Evolutionary conservation across 2,797 vertebrate genomes (phyloP), one percentile per base, ranked within the genome.

Genomic region (Ciconia nigra): DNA sequence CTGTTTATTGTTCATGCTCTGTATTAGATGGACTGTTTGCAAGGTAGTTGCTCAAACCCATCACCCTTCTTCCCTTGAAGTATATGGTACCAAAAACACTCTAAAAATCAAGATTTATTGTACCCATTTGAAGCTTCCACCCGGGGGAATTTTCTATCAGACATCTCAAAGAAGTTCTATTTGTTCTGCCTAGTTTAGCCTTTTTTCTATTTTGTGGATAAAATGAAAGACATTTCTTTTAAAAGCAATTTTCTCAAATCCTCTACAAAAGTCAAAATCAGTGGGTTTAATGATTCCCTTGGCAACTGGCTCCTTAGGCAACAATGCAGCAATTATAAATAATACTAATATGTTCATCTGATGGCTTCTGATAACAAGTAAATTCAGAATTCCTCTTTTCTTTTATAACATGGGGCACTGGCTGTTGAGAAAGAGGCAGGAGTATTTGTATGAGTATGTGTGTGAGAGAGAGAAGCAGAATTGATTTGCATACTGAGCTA

Each of bases 141-240:
- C 80, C 82, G 5, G 58, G 93, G 97, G 93, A 95, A 95, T 96
- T 96, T 98, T 96, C 94, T 97, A 80, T 97, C 96, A 96, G 67
- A 86, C 81, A 95, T 97, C 90, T 97, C 96, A 93, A 58, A 97
- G 92, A 96, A 98, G 86, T 96, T 97, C 91, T 96, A 97, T 98
- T 98, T 98, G 93, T 98, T 98, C 97, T 98, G 96, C 96, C 95
- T 97, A 91, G 84, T 98, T 98, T 96, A 97, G 93, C 72, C 80
- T 96, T 97, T 96, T 96, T 93, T 37, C 78, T 95, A 88, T 67
- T 95, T 96, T 97, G 85, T 96, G 93, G 83, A 82, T 97, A 97
- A 97, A 98, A 98, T 96, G 87, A 98, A 98, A 97, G 93, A 86
- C 10, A 2, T 79, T 96, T 96, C 92, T 92, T 97, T 96, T 94